Evolutionary conservation across 2,113 vertebrate species (phyloP), one percentile per base, ranked within the genome.

Genomic region (Chloroceryle aenea): DNA sequence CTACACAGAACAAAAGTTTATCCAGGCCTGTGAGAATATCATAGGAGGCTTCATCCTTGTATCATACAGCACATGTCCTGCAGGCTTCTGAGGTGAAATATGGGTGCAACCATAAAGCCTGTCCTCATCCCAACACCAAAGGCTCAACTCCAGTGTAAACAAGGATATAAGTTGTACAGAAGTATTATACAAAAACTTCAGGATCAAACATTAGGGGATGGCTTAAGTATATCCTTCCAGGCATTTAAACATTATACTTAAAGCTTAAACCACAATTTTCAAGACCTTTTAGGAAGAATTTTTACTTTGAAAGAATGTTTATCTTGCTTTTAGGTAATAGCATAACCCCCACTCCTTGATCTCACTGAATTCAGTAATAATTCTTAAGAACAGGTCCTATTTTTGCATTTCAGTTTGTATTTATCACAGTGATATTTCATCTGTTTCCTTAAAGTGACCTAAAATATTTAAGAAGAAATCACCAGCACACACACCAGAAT

Each of bases 81-180:
- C 13, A 52, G 55, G 18, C 14, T 79, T 56, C 67, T 52, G 26
- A 42, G 19, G 10, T 20, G 40, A 52, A 43, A 55, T 13, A 22
- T 3, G 52, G 52, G 14, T 38, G 19, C 14, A 30, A 73, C 12
- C 22, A 34, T 3, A 71, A 73, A 62, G 9, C 6, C 14, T 9
- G 2, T 12, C 58, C 11, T 58, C 45, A 76, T 20, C 27, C 43
- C 36, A 73, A 36, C 12, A 67, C 38, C 61, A 50, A 43, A 67
- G 23, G 27, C 36, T 43, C 55, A 29, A 8, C 8, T 76, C 25
- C 7, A 8, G 8, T 2, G 1, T 32, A 59, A 71, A 38, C 6
- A 53, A 3, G 5, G 6, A 10, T 12, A 0, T 2, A 68, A 75
- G 16, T 9, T 14, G 47, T 2, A 18, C 1, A 29, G 30, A 67